Evolutionary conservation across 2,797 vertebrate genomes (phyloP).

Genomic region (Tiaroga cobitis): DNA sequence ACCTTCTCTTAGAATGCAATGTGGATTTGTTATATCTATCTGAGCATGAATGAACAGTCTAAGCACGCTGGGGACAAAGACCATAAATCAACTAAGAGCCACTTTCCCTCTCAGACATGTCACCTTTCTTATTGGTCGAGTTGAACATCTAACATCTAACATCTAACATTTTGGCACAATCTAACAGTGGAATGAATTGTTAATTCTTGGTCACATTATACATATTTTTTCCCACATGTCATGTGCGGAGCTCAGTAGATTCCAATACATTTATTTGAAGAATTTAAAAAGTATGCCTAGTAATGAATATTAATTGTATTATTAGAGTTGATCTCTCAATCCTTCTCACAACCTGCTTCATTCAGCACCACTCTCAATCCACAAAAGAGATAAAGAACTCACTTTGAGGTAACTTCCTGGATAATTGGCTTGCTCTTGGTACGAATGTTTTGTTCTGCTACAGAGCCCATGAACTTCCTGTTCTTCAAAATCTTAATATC

Average conservation of each 20-base stretch:
- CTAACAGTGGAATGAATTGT: no score
- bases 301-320: not conserved
- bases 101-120: no score
- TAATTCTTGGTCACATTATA: not conserved
- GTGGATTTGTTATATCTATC: no score
- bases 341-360: not conserved
- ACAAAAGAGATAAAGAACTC: constrained; percentile 37
- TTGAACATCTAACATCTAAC: no score
- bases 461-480: constrained; percentile 85
- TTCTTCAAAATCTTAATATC: constrained; percentile 89
- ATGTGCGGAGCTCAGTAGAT: not conserved
- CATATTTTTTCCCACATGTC: not conserved
- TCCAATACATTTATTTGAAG: not conserved
- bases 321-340: not conserved
- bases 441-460: constrained; percentile 86
- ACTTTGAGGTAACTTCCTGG: constrained; percentile 81
- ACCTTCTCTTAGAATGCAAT: no score
- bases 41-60: no score
- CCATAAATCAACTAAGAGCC: no score
- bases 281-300: not conserved
- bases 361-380: not conserved
- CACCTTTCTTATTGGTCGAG: no score
- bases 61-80: no score
- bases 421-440: constrained; percentile 82
- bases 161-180: no score